Percentiles rank a stretch among this genome's conserved stretches.
Evolutionary conservation across 2,797 vertebrate genomes (phyloP).

Genomic region (Microctenopoma steveboyesi): DNA sequence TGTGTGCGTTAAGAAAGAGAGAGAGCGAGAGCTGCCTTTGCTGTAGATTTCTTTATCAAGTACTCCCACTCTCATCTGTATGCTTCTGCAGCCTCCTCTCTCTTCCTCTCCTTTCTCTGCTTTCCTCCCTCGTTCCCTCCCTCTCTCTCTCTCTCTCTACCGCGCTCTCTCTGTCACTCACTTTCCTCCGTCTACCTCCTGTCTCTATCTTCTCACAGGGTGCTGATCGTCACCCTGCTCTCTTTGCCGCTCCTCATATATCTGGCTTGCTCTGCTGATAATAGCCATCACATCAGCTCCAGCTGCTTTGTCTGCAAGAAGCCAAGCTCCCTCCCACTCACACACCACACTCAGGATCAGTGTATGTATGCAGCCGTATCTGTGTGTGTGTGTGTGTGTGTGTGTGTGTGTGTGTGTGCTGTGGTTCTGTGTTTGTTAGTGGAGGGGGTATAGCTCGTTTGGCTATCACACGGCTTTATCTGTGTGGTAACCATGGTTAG

Average conservation of each 20-base stretch:
- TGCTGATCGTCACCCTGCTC: slow-evolving; percentile 63
- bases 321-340: slow-evolving; percentile 82
- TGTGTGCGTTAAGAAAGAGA: slow-evolving; percentile 50
- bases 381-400: slow-evolving; percentile 2
- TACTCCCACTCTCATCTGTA: slow-evolving; percentile 99
- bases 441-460: slow-evolving; percentile 39
- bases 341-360: slow-evolving; percentile 28
- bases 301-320: slow-evolving; percentile 91
- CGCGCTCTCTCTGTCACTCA: slow-evolving; percentile 41
- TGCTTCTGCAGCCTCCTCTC: slow-evolving; percentile 90
- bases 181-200: slow-evolving; percentile 64
- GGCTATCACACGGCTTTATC: slow-evolving; percentile 66
- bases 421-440: slow-evolving; percentile 42
- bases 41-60: slow-evolving; percentile 96
- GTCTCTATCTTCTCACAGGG: slow-evolving; percentile 66
- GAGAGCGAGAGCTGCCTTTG: slow-evolving; percentile 88
- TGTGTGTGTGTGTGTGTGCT: slow-evolving; percentile 10
- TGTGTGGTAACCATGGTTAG: slow-evolving; percentile 71
- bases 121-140: slow-evolving; percentile 52
- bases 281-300: slow-evolving; percentile 93
- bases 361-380: slow-evolving; percentile 45
- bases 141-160: slow-evolving; percentile 35
- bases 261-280: slow-evolving; percentile 90
- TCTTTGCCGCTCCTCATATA: slow-evolving; percentile 72
- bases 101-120: slow-evolving; percentile 61